Evolutionary conservation across 2,113 vertebrate species (phyloP).

Genomic region (Oryctolagus cuniculus): DNA sequence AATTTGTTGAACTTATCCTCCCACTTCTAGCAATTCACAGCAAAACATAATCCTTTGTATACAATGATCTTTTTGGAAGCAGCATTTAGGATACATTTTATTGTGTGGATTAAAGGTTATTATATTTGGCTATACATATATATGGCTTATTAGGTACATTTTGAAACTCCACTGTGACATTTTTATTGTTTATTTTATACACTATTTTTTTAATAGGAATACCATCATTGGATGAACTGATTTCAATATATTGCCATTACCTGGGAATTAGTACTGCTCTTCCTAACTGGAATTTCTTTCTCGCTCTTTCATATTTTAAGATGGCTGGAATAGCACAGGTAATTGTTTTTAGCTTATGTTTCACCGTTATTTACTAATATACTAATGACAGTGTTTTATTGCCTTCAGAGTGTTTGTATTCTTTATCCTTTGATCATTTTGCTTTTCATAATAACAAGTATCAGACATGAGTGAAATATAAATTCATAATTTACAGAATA

Average conservation of each 20-base stretch:
- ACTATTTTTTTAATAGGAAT: conserved; percentile 86
- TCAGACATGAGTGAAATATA: conserved; percentile 3
- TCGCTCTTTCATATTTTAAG: conserved; percentile 95
- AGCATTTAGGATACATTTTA: conserved; percentile 39
- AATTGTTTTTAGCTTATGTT: conserved; percentile 51
- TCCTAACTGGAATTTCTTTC: conserved; percentile 92
- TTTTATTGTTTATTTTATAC: not conserved
- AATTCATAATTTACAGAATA: conserved; percentile 55
- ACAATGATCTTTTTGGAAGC: conserved; percentile 35
- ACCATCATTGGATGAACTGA: conserved; percentile 90
- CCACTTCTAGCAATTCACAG: conserved; percentile 37
- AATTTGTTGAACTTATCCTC: conserved; percentile 41
- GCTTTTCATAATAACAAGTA: conserved; percentile 5
- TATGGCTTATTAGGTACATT: not conserved
- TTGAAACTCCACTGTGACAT: conserved; percentile 22
- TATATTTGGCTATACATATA: not conserved
- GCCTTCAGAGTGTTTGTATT: not conserved
- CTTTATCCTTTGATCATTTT: conserved; percentile 29
- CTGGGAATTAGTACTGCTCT: conserved; percentile 85
- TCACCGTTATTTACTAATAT: conserved; percentile 25
- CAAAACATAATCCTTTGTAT: conserved; percentile 20
- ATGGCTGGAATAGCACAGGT: conserved; percentile 95
- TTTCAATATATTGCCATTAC: conserved; percentile 91
- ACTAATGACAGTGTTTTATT: conserved; percentile 11
- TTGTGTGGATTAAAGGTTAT: not conserved